These are phyloP conservation scores for Champsocephalus gunnari DNA, from an alignment of 2,797 vertebrate species.

Conservation along the genomic window DNA sequence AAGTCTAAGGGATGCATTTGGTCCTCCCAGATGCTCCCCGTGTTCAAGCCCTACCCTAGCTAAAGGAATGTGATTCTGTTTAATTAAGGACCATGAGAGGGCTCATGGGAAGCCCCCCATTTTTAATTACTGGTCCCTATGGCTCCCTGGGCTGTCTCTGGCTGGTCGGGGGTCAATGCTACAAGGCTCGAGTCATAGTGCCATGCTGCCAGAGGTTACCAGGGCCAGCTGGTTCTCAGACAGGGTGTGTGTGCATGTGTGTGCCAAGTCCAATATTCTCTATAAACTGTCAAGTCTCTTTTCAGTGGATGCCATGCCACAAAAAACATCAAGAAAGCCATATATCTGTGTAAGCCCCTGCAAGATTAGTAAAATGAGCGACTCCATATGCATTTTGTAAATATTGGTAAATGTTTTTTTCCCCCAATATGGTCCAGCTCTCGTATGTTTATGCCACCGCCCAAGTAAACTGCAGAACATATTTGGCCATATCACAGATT, in stretches of 20 bases:
- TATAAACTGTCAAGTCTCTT: slow-evolving; percentile 24
- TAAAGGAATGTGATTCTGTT: slow-evolving; percentile 87
- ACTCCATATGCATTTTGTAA: slow-evolving; percentile 46
- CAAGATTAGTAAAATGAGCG: slow-evolving; percentile 33
- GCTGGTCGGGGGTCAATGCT: slow-evolving; percentile 83
- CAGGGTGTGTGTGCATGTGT: slow-evolving; percentile 24
- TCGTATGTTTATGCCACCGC: slow-evolving; percentile 54
- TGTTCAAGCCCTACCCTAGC: slow-evolving; percentile 55
- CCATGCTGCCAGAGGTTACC: slow-evolving; percentile 82
- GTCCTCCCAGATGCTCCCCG: slow-evolving; percentile 18
- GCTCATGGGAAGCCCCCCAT: slow-evolving; percentile 73
- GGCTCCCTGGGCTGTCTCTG: slow-evolving; percentile 67
- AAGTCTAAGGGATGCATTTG: slow-evolving; percentile 48
- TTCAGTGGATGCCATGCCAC: slow-evolving; percentile 45
- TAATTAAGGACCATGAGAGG: slow-evolving; percentile 85
- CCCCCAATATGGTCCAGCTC: slow-evolving; percentile 38
- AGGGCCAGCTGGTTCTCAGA: slow-evolving; percentile 84
- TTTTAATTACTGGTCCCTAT: slow-evolving; percentile 82
- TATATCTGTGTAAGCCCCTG: slow-evolving; percentile 10
- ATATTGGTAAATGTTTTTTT: slow-evolving; percentile 43
- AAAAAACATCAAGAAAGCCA: slow-evolving; percentile 22
- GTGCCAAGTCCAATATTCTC: slow-evolving; percentile 56
- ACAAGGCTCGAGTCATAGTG: slow-evolving; percentile 66
- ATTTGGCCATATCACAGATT: slow-evolving; percentile 55
- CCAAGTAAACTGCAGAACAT: slow-evolving; percentile 61